Conservation (phyloP, 1,140 invertebrate genomes). For the Acromyrmex heyeri region DNA sequence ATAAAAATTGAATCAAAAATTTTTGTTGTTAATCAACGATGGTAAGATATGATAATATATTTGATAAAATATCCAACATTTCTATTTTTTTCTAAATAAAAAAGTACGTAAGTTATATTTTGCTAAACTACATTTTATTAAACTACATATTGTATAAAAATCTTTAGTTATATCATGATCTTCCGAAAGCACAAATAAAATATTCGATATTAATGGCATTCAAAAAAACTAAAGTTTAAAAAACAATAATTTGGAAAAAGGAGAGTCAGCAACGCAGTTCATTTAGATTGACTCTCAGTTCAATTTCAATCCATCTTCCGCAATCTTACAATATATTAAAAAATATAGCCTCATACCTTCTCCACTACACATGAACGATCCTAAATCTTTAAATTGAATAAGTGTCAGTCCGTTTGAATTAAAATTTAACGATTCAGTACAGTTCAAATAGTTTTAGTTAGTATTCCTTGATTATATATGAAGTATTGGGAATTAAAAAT, state of each 20-base stretch:
- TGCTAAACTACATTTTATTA: neutral
- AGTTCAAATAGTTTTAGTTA: neutral
- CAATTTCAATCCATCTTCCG: no score
- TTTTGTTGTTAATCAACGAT: neutral
- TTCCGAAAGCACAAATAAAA: neutral
- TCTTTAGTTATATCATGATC: neutral
- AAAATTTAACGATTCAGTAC: neutral
- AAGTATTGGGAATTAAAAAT: neutral
- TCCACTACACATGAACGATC: no score
- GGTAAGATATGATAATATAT: neutral
- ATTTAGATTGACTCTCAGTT: no score
- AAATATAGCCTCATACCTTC: no score
- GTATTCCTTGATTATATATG: neutral
- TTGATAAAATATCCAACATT: neutral
- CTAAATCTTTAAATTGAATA: no score
- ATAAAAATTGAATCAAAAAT: slow-evolving; percentile 7
- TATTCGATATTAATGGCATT: neutral
- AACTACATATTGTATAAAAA: neutral
- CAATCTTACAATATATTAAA: no score
- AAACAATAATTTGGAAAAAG: no score
- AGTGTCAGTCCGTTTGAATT: no score
- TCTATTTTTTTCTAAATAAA: neutral
- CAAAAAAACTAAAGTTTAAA: neutral
- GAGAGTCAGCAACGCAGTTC: no score
- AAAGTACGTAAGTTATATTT: neutral